Percentiles rank a stretch among this genome's conserved stretches.
Conservation (phyloP, 2,888 invertebrate genomes). For the Xylota segnis region DNA sequence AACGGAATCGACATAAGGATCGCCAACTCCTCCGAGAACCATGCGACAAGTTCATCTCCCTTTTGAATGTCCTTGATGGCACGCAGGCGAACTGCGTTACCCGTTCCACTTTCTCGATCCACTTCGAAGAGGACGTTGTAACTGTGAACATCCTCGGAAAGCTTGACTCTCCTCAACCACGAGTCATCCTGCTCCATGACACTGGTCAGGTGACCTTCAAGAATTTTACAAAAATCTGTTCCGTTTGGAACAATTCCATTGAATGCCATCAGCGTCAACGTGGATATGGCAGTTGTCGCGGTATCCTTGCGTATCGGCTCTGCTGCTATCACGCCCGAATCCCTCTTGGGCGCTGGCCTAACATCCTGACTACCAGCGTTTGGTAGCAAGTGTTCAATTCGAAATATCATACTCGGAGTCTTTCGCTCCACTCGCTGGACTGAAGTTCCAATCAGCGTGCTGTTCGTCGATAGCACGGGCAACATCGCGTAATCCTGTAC, state of each 20-base stretch:
- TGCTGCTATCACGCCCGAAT: slow-evolving; percentile 80
- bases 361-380: slow-evolving; percentile 56
- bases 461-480: slow-evolving; percentile 78
- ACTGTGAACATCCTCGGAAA: slow-evolving; percentile 87
- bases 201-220: slow-evolving; percentile 53
- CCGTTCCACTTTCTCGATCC: slow-evolving; percentile 52
- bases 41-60: slow-evolving; percentile 90
- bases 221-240: slow-evolving; percentile 75
- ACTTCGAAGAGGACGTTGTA: slow-evolving; percentile 85
- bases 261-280: slow-evolving; percentile 79
- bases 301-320: slow-evolving; percentile 82
- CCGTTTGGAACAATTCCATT: slow-evolving; percentile 57
- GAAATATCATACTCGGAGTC: slow-evolving; percentile 81
- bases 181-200: slow-evolving; percentile 78
- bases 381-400: slow-evolving; percentile 80
- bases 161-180: slow-evolving; percentile 83
- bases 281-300: slow-evolving; percentile 79
- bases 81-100: slow-evolving; percentile 82
- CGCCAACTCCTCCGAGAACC: slow-evolving; percentile 92
- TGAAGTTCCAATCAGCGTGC: slow-evolving; percentile 78
- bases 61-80: slow-evolving; percentile 84
- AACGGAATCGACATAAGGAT: slow-evolving; percentile 91
- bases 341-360: slow-evolving; percentile 42
- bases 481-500: slow-evolving; percentile 77
- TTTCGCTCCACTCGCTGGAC: slow-evolving; percentile 57